These are phyloP conservation scores for Alloplasta piceator DNA, from an alignment of 2,888 invertebrate genomes.

Conservation along the genomic window DNA sequence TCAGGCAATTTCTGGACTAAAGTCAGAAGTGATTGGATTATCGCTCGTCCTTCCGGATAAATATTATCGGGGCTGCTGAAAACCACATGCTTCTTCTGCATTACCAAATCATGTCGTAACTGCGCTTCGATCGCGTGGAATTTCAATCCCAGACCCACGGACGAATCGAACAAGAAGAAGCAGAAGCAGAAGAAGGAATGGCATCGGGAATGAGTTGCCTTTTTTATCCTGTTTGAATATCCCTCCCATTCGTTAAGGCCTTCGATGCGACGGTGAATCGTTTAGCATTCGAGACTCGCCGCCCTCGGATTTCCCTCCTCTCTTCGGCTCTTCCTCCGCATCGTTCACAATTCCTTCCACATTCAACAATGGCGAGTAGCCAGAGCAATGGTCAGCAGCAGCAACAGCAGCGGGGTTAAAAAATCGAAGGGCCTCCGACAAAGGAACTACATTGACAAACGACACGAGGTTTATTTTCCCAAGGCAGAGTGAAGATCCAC, in stretches of 20 bases:
- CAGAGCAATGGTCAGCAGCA: slow-evolving; percentile 36
- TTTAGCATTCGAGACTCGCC: slow-evolving; percentile 53
- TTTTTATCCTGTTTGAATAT: slow-evolving; percentile 4
- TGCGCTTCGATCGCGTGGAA: slow-evolving; percentile 12
- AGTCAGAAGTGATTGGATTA: too few relatives aligned
- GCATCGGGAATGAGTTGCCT: slow-evolving; percentile 28
- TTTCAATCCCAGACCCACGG: not conserved
- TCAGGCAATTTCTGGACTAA: too few relatives aligned
- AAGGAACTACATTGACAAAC: slow-evolving; percentile 78
- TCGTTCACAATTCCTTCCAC: slow-evolving; percentile 19
- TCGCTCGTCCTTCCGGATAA: too few relatives aligned
- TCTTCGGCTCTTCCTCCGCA: not conserved
- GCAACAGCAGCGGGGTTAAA: slow-evolving; percentile 51
- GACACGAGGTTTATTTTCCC: slow-evolving; percentile 25
- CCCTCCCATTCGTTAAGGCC: slow-evolving; percentile 18
- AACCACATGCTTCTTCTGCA: too few relatives aligned
- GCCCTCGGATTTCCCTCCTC: slow-evolving; percentile 17
- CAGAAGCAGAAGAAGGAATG: slow-evolving; percentile 36
- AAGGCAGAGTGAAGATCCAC: slow-evolving; percentile 20
- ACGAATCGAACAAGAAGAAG: slow-evolving; percentile 21
- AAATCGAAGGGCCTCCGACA: slow-evolving; percentile 62
- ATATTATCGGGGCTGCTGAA: too few relatives aligned
- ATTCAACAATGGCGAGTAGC: slow-evolving; percentile 42
- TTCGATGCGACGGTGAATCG: slow-evolving; percentile 29
- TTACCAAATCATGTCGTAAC: not conserved